Percentiles rank a stretch among this genome's conserved stretches.
Conservation (phyloP, 2,888 invertebrate species). For the Unio pictorum region DNA sequence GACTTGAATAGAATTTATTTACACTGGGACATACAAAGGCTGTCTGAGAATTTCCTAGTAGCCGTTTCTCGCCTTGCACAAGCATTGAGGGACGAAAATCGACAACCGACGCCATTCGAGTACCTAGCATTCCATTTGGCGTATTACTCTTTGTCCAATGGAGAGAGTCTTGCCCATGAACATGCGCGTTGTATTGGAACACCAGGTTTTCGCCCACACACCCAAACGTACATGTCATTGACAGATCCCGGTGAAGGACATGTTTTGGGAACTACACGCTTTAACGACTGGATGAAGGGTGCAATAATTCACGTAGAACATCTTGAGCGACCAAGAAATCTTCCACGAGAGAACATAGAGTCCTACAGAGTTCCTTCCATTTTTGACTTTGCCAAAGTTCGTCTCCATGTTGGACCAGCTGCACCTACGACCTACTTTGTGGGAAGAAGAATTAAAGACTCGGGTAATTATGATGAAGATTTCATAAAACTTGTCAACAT, state of each 20-base stretch:
- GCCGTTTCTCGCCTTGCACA: constrained; percentile 29
- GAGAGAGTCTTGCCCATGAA: constrained; percentile 15
- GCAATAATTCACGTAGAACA: constrained; percentile 55
- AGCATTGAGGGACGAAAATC: constrained; percentile 19
- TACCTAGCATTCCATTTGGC: constrained; percentile 38
- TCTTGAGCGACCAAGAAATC: constrained; percentile 43
- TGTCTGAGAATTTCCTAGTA: constrained; percentile 20
- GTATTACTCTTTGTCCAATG: constrained; percentile 24
- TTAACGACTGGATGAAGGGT: constrained; percentile 48
- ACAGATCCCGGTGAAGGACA: constrained; percentile 55
- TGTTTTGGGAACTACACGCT: constrained; percentile 47
- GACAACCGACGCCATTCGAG: constrained; percentile 39
- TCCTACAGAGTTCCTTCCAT: constrained; percentile 51
- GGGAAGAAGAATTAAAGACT: constrained; percentile 45
- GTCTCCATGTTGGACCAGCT: constrained; percentile 44
- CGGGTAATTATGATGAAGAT: constrained; percentile 46
- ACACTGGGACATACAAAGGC: constrained; percentile 31
- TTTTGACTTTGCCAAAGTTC: constrained; percentile 43
- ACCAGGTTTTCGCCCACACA: constrained; percentile 46
- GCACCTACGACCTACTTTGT: constrained; percentile 51
- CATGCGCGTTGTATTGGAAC: constrained; percentile 33
- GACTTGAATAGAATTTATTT: constrained; percentile 24
- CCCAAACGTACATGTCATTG: constrained; percentile 55
- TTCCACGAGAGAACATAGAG: constrained; percentile 41
- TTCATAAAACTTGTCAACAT: constrained; percentile 47